phyloP scores from a whole-genome alignment of 53 echinoderm and acorn worm species.

The Antedon mediterranea region DNA sequence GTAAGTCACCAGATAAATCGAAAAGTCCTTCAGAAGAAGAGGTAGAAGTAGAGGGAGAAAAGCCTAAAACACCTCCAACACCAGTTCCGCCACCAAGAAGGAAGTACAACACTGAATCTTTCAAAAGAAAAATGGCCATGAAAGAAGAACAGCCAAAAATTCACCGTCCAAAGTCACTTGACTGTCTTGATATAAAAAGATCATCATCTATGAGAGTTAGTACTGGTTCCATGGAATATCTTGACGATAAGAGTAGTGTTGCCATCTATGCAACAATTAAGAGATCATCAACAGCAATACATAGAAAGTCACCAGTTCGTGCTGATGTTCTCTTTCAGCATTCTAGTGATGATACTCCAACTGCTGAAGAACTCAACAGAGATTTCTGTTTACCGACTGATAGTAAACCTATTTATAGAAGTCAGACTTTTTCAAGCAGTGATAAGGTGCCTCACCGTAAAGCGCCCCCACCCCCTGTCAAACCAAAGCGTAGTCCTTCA shows the following conservation, averaged over 20 bases:
- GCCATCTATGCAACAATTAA: constrained; percentile 5
- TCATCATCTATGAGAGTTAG: constrained; percentile 15
- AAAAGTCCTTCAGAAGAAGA: neutral
- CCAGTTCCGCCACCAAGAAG: constrained; percentile 32
- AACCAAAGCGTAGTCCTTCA: neutral
- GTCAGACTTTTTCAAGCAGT: constrained; percentile 49
- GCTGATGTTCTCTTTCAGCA: neutral
- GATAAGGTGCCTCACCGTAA: constrained; percentile 16
- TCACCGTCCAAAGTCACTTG: neutral
- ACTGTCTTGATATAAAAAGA: neutral
- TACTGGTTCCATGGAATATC: constrained; percentile 7
- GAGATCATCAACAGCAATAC: constrained; percentile 14
- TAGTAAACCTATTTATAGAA: constrained; percentile 24
- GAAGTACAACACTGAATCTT: constrained; percentile 21
- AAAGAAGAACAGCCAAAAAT: neutral
- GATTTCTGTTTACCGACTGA: neutral
- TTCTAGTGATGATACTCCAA: neutral
- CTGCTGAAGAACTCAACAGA: neutral
- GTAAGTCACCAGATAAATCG: neutral
- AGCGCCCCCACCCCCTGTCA: constrained; percentile 48
- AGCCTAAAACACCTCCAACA: constrained; percentile 3
- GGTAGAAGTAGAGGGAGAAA: neutral
- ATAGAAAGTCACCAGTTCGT: neutral
- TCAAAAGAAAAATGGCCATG: constrained; percentile 11
- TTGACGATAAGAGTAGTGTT: constrained; percentile 4